Percentiles rank a stretch among this genome's conserved stretches.
phyloP scores from a whole-genome alignment of 2,797 vertebrate species.

The Fistularia tabacaria region DNA sequence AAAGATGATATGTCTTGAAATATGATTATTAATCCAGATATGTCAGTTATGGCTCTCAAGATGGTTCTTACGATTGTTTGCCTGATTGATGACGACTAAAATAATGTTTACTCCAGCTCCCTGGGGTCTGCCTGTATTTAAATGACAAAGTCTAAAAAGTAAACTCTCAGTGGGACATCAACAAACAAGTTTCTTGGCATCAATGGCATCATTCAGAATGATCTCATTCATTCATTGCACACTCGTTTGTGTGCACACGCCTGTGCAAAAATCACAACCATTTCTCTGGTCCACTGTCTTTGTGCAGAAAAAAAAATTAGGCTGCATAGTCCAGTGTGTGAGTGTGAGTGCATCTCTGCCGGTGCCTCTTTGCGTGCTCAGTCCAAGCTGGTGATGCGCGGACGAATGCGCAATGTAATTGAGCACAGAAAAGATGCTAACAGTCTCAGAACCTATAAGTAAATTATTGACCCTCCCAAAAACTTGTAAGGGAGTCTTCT shows the following conservation, averaged over 20 bases:
- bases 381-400: slow-evolving; percentile 17
- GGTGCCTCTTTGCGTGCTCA: slow-evolving; percentile 46
- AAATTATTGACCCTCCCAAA: slow-evolving; percentile 1
- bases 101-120: not conserved
- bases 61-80: not conserved
- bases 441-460: slow-evolving; percentile 39
- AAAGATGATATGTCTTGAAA: too few relatives aligned
- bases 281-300: slow-evolving; percentile 15
- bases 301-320: slow-evolving; percentile 13
- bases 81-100: too few relatives aligned
- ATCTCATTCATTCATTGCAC: slow-evolving; percentile 11
- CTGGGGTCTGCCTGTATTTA: slow-evolving; percentile 14
- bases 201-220: slow-evolving; percentile 13
- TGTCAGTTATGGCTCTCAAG: not conserved
- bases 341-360: slow-evolving; percentile 16
- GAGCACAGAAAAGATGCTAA: slow-evolving; percentile 48
- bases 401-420: slow-evolving; percentile 45
- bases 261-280: slow-evolving; percentile 15
- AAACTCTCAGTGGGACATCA: slow-evolving; percentile 30
- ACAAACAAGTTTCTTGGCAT: slow-evolving; percentile 7
- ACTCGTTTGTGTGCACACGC: slow-evolving; percentile 25
- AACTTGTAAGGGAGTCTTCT: slow-evolving; percentile 12
- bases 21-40: too few relatives aligned
- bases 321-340: slow-evolving; percentile 4
- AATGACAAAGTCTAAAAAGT: slow-evolving; percentile 20